These are phyloP conservation scores for Papilio dardanus DNA, from an alignment of 1,140 invertebrate genomes.

Conservation along the genomic window DNA sequence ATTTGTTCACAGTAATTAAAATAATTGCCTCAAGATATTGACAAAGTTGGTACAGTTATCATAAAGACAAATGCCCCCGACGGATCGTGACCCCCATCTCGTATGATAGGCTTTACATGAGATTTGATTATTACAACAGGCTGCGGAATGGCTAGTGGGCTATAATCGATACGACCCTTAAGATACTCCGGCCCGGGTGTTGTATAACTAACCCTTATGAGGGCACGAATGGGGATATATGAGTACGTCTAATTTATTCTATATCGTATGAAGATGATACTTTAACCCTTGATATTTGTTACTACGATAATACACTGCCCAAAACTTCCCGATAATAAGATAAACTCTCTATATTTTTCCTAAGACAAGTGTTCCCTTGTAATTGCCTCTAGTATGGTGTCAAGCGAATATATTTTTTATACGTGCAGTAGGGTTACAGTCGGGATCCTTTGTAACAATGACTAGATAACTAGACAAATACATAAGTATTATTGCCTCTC, in stretches of 20 bases:
- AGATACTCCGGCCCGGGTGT: constrained; percentile 25
- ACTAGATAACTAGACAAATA: too few relatives aligned
- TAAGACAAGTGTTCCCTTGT: too few relatives aligned
- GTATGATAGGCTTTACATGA: constrained; percentile 27
- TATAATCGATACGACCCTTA: constrained; percentile 37
- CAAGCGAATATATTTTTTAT: too few relatives aligned
- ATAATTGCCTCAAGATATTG: constrained; percentile 29
- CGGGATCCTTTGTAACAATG: too few relatives aligned
- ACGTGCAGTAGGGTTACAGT: too few relatives aligned
- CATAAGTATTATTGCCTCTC: too few relatives aligned
- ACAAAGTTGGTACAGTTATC: constrained; percentile 23
- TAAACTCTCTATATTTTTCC: too few relatives aligned
- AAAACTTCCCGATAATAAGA: background rate
- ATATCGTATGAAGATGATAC: background rate
- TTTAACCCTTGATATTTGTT: background rate
- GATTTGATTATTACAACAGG: constrained; percentile 37
- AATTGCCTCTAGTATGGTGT: too few relatives aligned
- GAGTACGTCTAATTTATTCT: background rate
- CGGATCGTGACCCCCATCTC: constrained; percentile 33
- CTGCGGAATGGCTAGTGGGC: constrained; percentile 25
- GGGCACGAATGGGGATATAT: constrained; percentile 10
- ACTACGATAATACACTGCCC: background rate
- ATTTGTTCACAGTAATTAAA: constrained; percentile 35
- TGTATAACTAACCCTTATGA: constrained; percentile 21
- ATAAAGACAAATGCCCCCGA: constrained; percentile 31